Percentiles rank a stretch among this genome's conserved stretches.
These are phyloP conservation scores for Chaetodon trifasciatus DNA, from an alignment of 2,797 vertebrate species.

Conservation along the genomic window DNA sequence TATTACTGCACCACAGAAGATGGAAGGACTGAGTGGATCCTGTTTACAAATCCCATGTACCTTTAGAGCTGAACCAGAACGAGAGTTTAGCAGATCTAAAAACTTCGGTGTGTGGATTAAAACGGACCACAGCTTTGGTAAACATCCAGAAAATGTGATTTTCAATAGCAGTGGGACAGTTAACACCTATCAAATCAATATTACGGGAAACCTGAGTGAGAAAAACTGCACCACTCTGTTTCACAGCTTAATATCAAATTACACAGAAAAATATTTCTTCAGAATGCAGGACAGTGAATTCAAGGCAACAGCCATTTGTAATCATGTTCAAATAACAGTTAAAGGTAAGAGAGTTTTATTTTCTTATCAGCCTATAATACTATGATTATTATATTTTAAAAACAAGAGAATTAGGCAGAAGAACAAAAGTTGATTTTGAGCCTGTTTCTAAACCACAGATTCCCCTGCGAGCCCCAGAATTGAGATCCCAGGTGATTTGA, in stretches of 20 bases:
- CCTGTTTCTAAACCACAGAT: slow-evolving; percentile 34
- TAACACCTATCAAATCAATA: not conserved
- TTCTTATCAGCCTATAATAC: not conserved
- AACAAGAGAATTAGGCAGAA: not conserved
- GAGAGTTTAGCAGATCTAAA: fast-evolving
- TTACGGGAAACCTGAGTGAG: slow-evolving; percentile 56
- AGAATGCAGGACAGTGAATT: not conserved
- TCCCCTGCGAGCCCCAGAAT: slow-evolving; percentile 35
- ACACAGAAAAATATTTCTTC: slow-evolving; percentile 56
- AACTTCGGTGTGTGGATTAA: slow-evolving; percentile 52
- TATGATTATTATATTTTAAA: no score
- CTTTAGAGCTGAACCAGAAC: fast-evolving
- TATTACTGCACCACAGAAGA: slow-evolving; percentile 17
- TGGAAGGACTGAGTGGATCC: slow-evolving; percentile 63
- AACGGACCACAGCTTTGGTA: fast-evolving
- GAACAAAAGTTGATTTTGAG: not conserved
- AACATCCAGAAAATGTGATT: fast-evolving
- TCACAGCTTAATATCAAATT: not conserved
- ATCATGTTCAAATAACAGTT: slow-evolving; percentile 42
- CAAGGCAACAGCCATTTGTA: not conserved
- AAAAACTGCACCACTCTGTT: slow-evolving; percentile 72
- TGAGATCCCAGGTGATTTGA: slow-evolving; percentile 9
- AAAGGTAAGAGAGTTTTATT: slow-evolving; percentile 48
- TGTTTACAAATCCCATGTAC: slow-evolving; percentile 74
- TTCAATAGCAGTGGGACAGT: slow-evolving; percentile 15